These are phyloP conservation scores for Clupea harengus DNA, from an alignment of 2,113 vertebrate species.

Conservation along the genomic window DNA sequence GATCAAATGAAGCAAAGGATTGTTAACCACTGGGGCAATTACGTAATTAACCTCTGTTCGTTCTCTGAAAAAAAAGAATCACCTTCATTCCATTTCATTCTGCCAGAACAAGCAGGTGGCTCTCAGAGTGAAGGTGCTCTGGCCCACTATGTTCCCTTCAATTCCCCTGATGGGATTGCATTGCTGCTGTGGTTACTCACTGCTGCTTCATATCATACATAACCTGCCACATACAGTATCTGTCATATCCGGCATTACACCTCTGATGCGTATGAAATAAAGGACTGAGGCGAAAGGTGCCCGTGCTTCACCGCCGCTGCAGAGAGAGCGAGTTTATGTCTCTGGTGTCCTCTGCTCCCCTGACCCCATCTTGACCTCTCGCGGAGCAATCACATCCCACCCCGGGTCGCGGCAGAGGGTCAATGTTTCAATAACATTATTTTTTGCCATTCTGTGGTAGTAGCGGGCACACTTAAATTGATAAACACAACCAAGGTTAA, in stretches of 20 bases:
- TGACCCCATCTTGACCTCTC: slow-evolving; percentile 34
- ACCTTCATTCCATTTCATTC: neutral
- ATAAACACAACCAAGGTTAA: slow-evolving; percentile 54
- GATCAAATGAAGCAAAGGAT: neutral
- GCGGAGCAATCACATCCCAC: slow-evolving; percentile 31
- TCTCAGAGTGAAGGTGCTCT: neutral
- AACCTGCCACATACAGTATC: neutral
- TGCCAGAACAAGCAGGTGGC: neutral
- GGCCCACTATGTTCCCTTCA: neutral
- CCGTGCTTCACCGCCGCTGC: neutral
- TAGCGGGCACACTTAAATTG: slow-evolving; percentile 41
- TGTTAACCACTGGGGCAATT: neutral
- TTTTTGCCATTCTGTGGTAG: slow-evolving; percentile 46
- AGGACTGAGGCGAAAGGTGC: neutral
- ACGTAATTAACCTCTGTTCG: neutral
- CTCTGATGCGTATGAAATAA: neutral
- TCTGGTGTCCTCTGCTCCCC: slow-evolving; percentile 32
- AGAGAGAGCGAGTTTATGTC: slow-evolving; percentile 29
- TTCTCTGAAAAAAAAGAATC: neutral
- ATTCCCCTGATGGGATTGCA: neutral
- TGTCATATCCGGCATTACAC: neutral
- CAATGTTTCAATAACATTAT: slow-evolving; percentile 43
- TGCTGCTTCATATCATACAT: neutral
- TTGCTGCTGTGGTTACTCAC: neutral
- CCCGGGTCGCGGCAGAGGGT: slow-evolving; percentile 35